Conservation (phyloP, 2,113 vertebrate species). For the Saimiri boliviensis region DNA sequence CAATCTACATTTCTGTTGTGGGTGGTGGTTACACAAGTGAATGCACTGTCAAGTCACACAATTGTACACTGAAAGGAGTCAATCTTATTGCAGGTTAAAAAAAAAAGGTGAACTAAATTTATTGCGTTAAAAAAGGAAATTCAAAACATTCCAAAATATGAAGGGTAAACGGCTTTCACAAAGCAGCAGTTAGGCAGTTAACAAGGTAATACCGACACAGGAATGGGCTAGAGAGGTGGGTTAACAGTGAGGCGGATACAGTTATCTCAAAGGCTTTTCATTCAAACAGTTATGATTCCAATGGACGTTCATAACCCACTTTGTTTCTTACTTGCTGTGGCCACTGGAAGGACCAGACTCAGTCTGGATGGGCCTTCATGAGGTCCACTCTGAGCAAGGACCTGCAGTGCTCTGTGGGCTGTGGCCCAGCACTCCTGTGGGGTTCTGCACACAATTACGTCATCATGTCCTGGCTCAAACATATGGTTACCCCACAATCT, state of each 20-base stretch:
- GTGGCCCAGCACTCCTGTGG: background rate
- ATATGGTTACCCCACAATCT: background rate
- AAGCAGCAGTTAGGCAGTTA: background rate
- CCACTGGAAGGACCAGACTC: background rate
- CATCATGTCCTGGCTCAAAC: background rate
- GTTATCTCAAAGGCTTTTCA: background rate
- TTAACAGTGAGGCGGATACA: background rate
- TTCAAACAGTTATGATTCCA: background rate
- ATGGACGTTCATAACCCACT: background rate
- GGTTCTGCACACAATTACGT: background rate
- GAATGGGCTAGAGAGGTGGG: background rate
- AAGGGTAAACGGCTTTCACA: background rate
- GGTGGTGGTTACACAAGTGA: background rate
- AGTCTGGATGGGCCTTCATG: background rate
- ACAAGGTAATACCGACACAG: background rate
- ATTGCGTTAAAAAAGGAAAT: background rate
- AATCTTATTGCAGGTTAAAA: background rate
- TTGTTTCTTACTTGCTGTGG: background rate
- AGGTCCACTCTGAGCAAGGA: background rate
- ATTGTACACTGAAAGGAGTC: background rate
- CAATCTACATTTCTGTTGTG: background rate
- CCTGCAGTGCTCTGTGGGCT: background rate
- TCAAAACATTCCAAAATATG: constrained; percentile 16
- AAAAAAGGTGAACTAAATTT: background rate
- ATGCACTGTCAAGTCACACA: background rate